These are phyloP conservation scores for Lytechinus pictus DNA, from an alignment of 35 echinoderm and acorn worm species.

Conservation along the genomic window DNA sequence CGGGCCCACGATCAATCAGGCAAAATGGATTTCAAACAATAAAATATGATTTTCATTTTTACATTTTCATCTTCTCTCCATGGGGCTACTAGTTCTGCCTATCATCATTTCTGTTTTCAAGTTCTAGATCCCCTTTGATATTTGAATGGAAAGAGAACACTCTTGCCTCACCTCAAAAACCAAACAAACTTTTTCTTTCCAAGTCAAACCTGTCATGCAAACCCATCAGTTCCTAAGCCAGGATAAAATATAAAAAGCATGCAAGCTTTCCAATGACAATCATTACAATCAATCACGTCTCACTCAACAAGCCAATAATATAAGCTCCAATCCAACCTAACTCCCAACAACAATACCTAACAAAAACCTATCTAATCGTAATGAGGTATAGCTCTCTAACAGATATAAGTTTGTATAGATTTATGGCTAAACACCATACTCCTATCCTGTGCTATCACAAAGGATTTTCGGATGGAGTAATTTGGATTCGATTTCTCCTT, in stretches of 20 bases:
- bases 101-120: no score
- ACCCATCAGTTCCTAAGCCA: no score
- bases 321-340: background rate
- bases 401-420: background rate
- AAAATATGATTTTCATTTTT: no score
- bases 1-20: no score
- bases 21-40: no score
- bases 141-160: no score
- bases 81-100: no score
- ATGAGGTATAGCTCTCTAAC: background rate
- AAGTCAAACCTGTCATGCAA: no score
- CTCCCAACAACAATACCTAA: background rate
- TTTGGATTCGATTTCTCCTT: constrained; percentile 1
- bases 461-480: background rate
- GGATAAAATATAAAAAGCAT: background rate
- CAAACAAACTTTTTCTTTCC: no score
- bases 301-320: background rate
- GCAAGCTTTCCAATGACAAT: background rate
- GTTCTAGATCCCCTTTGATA: no score
- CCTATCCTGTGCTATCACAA: background rate
- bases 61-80: no score
- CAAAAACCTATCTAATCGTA: background rate
- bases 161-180: no score
- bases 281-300: background rate
- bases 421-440: background rate